A percentile compares a stretch with the other conserved stretches of the same genome.
Evolutionary conservation across 2,888 invertebrate species (phyloP).

Genomic region (Tipula vernalis): DNA sequence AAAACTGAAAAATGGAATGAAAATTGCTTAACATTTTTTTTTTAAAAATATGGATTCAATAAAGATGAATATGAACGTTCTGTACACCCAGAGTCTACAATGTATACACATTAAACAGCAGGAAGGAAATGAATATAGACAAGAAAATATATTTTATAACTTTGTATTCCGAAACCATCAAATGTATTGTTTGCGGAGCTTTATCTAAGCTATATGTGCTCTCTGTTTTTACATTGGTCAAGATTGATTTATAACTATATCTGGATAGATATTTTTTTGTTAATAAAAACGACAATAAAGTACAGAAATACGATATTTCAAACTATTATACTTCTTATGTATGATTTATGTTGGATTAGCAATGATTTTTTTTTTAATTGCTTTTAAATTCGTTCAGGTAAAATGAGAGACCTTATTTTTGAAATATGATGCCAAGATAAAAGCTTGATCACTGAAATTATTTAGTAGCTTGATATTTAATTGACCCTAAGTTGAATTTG

Average conservation of each 20-base stretch:
- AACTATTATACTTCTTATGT: background rate
- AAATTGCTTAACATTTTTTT: background rate
- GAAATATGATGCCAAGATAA: too few species aligned
- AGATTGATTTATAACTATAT: background rate
- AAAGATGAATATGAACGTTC: background rate
- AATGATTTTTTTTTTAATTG: background rate
- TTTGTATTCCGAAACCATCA: background rate
- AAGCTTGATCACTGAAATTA: too few species aligned
- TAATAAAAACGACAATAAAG: background rate
- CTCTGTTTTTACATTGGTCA: background rate
- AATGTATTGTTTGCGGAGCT: background rate
- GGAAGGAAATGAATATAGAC: background rate
- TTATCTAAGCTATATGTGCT: background rate
- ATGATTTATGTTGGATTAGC: background rate
- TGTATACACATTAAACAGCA: background rate
- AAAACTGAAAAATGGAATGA: background rate
- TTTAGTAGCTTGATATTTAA: too few species aligned
- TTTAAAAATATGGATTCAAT: background rate
- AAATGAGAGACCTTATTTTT: background rate
- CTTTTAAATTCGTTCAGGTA: background rate
- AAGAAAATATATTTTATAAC: background rate
- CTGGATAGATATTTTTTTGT: background rate
- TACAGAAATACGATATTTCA: background rate
- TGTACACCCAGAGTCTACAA: background rate
- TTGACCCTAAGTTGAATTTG: too few species aligned